Conservation (phyloP, 2,113 vertebrate genomes). For the Lucifuga dentata region DNA sequence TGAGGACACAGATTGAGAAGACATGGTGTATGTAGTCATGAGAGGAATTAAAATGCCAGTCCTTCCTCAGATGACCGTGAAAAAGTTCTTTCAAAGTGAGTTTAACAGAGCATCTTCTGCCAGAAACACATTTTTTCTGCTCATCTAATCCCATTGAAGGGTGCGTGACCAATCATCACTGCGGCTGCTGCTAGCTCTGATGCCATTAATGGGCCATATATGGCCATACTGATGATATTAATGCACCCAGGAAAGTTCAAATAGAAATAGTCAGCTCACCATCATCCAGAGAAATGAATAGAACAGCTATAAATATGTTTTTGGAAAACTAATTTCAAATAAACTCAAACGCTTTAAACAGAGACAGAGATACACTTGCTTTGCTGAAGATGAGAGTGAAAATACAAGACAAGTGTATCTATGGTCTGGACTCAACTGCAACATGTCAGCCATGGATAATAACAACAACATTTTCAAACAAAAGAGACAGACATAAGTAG, state of each 20-base stretch:
- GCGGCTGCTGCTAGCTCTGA: not conserved
- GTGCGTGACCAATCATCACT: conserved; percentile 30
- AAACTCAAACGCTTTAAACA: conserved; percentile 7
- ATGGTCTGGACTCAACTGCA: conserved; percentile 2
- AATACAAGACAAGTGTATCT: conserved; percentile 8
- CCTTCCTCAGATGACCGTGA: conserved; percentile 23
- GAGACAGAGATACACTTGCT: not conserved
- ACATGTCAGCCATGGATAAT: conserved; percentile 11
- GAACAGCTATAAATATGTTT: not conserved
- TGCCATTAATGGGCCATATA: conserved; percentile 20
- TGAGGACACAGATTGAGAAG: conserved; percentile 34
- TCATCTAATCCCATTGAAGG: conserved; percentile 39
- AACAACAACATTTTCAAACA: conserved; percentile 29
- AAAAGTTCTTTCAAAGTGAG: conserved; percentile 1
- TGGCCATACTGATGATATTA: conserved; percentile 12
- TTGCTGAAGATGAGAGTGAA: conserved; percentile 13
- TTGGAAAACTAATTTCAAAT: not conserved
- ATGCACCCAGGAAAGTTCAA: not conserved
- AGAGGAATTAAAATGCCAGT: conserved; percentile 24
- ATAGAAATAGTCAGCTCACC: not conserved
- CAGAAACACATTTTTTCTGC: conserved; percentile 36
- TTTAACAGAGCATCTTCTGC: conserved; percentile 21
- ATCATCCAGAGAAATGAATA: not conserved
- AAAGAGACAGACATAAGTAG: conserved; percentile 15
- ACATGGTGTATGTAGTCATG: conserved; percentile 25